Percentiles rank a stretch among this genome's conserved stretches.
Evolutionary conservation across 2,113 vertebrate genomes (phyloP).

Genomic region (Microtus oregoni): DNA sequence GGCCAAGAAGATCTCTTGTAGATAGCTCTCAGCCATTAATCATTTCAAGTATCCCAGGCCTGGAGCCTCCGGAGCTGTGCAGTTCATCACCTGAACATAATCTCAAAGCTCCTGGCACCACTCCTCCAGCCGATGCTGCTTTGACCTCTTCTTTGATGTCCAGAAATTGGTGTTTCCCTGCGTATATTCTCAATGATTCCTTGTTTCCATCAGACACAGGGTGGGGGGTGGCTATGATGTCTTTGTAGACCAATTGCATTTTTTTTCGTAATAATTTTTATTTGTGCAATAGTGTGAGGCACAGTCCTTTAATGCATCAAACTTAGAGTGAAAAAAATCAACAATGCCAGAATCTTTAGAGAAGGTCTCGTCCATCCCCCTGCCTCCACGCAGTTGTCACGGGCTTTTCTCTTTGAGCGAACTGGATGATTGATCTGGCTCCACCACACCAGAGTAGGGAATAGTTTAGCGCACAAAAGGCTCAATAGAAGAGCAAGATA

Average conservation of each 20-base stretch:
- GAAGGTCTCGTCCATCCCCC: not conserved
- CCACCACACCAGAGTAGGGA: constrained; percentile 21
- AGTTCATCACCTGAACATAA: constrained; percentile 74
- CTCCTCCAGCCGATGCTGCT: not conserved
- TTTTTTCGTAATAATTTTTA: constrained; percentile 40
- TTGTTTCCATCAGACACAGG: not conserved
- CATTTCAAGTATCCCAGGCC: constrained; percentile 36
- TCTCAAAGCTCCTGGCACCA: constrained; percentile 42
- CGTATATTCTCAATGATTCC: not conserved
- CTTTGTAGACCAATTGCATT: not conserved
- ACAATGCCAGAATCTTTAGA: not conserved
- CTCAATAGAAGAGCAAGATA: constrained; percentile 57
- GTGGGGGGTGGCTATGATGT: not conserved
- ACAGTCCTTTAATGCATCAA: constrained; percentile 21
- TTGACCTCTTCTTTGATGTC: constrained; percentile 53
- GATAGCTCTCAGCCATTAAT: constrained; percentile 72
- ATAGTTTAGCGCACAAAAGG: not conserved
- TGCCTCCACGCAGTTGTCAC: not conserved
- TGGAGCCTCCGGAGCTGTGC: constrained; percentile 48
- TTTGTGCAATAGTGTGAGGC: not conserved
- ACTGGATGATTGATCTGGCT: constrained; percentile 59
- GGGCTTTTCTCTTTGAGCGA: constrained; percentile 30
- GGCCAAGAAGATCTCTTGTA: constrained; percentile 76
- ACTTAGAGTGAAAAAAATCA: not conserved
- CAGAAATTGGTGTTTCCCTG: constrained; percentile 15